phyloP scores from a whole-genome alignment of 2,113 vertebrate genomes.

The Hystrix cristata region DNA sequence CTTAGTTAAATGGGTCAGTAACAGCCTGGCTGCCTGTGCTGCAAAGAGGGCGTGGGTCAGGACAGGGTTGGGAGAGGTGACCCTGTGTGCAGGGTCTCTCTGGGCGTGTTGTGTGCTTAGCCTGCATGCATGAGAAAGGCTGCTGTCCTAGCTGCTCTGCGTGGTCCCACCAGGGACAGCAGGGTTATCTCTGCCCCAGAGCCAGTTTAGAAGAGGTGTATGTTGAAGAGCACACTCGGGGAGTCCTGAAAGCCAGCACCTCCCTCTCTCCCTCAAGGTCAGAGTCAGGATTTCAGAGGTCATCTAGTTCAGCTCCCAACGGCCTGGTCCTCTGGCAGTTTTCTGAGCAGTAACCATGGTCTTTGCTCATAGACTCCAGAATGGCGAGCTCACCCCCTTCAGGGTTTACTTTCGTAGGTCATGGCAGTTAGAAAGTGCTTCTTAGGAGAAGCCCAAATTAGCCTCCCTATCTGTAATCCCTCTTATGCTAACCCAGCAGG shows the following conservation, averaged over 20 bases:
- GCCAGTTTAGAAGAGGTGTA: neutral
- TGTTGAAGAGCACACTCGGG: neutral
- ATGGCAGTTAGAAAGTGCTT: neutral
- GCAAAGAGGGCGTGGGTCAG: neutral
- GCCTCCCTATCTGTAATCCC: neutral
- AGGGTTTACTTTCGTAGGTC: neutral
- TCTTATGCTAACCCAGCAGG: neutral
- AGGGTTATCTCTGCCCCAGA: neutral
- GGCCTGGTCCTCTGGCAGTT: neutral
- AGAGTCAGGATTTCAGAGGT: neutral
- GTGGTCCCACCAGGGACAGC: neutral
- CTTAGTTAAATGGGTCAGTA: neutral
- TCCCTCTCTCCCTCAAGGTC: slow-evolving; percentile 19
- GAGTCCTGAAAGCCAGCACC: neutral
- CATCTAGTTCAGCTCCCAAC: neutral
- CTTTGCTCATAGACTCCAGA: neutral
- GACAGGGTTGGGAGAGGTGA: neutral
- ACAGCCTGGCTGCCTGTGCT: neutral
- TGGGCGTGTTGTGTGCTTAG: neutral
- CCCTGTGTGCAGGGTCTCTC: neutral
- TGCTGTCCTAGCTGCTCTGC: neutral
- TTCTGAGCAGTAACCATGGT: neutral
- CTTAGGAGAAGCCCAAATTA: neutral
- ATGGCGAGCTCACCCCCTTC: neutral
- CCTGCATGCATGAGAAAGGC: neutral